Base-by-base conservation (phyloP, 2,888 invertebrate genomes). In the Conchocele bisecta region DNA sequence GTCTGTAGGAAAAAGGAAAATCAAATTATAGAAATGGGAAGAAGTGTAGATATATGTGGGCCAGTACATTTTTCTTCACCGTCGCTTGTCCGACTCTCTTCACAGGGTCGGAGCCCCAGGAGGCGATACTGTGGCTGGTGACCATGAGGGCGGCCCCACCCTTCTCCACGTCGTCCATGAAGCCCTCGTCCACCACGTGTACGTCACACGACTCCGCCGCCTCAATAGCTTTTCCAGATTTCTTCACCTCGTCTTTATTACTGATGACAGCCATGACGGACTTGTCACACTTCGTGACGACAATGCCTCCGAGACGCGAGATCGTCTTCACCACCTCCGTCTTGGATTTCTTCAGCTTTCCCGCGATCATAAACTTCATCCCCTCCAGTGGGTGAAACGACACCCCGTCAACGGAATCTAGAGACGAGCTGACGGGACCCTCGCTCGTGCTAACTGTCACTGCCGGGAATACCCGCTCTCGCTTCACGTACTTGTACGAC, bases 41-140 rank as follows among this genome's bases (percentile, higher is more conserved):
- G n/a, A n/a, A n/a, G n/a, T n/a, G n/a, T n/a, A n/a, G n/a, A n/a
- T n/a, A n/a, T n/a, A n/a, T n/a, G n/a, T n/a, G n/a, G n/a, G n/a
- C n/a, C n/a, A n/a, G n/a, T n/a, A n/a, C n/a, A n/a, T n/a, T n/a
- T n/a, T n/a, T n/a, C n/a, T n/a, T n/a, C n/a, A n/a, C n/a, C n/a
- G n/a, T n/a, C n/a, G n/a, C n/a, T n/a, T n/a, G n/a, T n/a, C n/a
- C n/a, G n/a, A n/a, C n/a, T n/a, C n/a, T n/a, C n/a, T n/a, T n/a
- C n/a, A n/a, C n/a, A n/a, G n/a, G n/a, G n/a, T 97, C 95, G 22
- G 94, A 94, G 15, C 97, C 97, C 97, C 97, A 97, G 58, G 94
- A 92, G 29, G 95, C 95, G 79, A 97, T 94, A 73, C 94, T 94
- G 89, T 95, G 94, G 80, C 94, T 94, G 69, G 93, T 93, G 56